phyloP scores from a whole-genome alignment of 2,888 invertebrate genomes.

The Melinaea marsaeus region DNA sequence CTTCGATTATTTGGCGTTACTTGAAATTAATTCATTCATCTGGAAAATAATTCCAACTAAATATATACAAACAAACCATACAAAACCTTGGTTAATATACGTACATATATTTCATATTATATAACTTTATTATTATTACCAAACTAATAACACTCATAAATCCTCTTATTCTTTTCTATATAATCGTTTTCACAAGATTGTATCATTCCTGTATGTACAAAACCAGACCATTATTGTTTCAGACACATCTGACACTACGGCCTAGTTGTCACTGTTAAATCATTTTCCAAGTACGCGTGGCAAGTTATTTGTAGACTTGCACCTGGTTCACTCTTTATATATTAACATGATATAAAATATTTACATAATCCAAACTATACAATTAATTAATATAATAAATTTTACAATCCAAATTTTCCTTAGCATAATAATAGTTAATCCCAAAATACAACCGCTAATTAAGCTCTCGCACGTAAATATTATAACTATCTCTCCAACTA shows the following conservation, averaged over 20 bases:
- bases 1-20: neutral
- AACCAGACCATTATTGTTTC: slow-evolving; percentile 20
- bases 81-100: no score
- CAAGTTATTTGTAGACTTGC: neutral
- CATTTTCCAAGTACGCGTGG: slow-evolving; percentile 19
- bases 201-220: slow-evolving; percentile 14
- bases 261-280: slow-evolving; percentile 21
- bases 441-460: no score
- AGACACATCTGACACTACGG: slow-evolving; percentile 17
- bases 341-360: slow-evolving; percentile 15
- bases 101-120: no score
- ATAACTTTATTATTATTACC: no score
- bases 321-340: neutral
- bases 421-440: neutral
- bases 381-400: neutral
- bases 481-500: slow-evolving; percentile 21
- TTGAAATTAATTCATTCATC: no score
- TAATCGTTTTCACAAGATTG: neutral
- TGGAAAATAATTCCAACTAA: no score
- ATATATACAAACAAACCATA: no score
- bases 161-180: no score
- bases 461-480: slow-evolving; percentile 12
- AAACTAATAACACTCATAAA: no score
- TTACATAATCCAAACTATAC: neutral
- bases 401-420: no score